Evolutionary conservation across 2,888 invertebrate genomes (phyloP).

Genomic region (Clivina fossor): DNA sequence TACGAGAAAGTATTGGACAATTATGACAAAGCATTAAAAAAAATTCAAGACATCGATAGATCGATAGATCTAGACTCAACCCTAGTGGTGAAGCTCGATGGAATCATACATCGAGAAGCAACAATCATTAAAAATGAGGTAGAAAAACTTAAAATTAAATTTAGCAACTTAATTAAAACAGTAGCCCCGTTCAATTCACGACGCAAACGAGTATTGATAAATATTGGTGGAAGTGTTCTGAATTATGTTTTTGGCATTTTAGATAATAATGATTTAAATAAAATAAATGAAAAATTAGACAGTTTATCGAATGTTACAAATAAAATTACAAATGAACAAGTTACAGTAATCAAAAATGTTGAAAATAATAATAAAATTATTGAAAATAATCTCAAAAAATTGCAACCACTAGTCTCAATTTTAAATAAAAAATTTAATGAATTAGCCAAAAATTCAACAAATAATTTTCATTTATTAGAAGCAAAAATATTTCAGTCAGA

Average conservation of each 20-base stretch:
- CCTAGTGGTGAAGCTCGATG: neutral
- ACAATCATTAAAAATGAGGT: conserved; percentile 9
- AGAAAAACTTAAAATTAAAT: conserved; percentile 10
- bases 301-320: neutral
- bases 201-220: conserved; percentile 13
- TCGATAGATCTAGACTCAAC: neutral
- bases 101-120: conserved; percentile 18
- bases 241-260: conserved; percentile 21
- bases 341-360: conserved; percentile 10
- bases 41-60: neutral
- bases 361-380: neutral
- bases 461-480: neutral
- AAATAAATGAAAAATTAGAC: conserved; percentile 24
- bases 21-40: neutral
- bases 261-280: conserved; percentile 10
- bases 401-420: no score
- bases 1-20: neutral
- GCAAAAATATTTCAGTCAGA: neutral
- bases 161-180: conserved; percentile 13
- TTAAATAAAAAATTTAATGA: no score
- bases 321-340: conserved; percentile 17
- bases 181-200: conserved; percentile 14
- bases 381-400: no score
- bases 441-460: no score
- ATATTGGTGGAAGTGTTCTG: conserved; percentile 11